A percentile compares a stretch with the other conserved stretches of the same genome.
Evolutionary conservation across 2,113 vertebrate genomes (phyloP).

Genomic region (Hemiscyllium ocellatum): DNA sequence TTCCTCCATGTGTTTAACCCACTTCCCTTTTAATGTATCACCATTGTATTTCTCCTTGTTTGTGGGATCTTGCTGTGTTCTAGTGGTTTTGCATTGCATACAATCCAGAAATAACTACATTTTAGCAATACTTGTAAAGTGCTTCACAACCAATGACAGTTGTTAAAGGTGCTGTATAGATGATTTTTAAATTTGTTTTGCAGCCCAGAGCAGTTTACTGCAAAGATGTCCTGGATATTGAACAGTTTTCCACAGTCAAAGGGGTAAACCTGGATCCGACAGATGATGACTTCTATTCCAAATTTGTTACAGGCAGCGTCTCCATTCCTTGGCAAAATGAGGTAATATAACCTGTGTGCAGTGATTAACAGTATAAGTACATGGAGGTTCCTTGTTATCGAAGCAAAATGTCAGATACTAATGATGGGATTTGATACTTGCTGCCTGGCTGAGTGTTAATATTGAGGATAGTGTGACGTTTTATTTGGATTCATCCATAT

Average conservation of each 20-base stretch:
- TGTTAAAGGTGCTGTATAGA: not conserved
- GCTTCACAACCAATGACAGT: not conserved
- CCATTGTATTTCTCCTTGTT: not conserved
- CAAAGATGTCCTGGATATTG: conserved; percentile 80
- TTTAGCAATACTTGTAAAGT: not conserved
- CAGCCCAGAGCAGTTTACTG: conserved; percentile 83
- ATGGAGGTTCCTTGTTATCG: not conserved
- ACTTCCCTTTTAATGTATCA: not conserved
- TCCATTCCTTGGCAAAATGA: conserved; percentile 91
- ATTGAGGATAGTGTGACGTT: not conserved
- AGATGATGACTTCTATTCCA: conserved; percentile 75
- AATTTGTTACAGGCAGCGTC: conserved; percentile 83
- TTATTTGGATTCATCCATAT: not conserved
- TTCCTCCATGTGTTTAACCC: not conserved
- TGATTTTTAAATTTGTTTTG: not conserved
- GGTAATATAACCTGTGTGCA: conserved; percentile 60
- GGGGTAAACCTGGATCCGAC: conserved; percentile 78
- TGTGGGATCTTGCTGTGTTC: not conserved
- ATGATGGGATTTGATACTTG: not conserved
- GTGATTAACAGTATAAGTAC: not conserved
- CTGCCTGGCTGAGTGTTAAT: not conserved
- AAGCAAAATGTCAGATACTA: not conserved
- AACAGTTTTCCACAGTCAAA: conserved; percentile 82
- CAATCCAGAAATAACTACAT: too few species aligned
- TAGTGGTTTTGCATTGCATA: not conserved